Conservation (phyloP, 1,140 invertebrate species). For the Tenebrio molitor region DNA sequence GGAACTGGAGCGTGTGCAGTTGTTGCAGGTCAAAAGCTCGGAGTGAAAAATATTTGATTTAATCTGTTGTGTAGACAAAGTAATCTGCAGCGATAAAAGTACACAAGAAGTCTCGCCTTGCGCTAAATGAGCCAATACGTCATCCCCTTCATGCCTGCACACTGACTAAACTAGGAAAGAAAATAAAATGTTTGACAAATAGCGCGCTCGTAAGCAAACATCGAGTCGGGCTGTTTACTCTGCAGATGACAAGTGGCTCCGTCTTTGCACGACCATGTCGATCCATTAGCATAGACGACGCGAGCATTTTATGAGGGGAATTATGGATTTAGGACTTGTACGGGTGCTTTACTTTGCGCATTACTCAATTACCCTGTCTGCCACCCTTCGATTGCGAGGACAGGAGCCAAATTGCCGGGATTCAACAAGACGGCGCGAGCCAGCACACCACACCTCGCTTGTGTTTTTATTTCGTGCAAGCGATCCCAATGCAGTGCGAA, state of each 20-base stretch:
- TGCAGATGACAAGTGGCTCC: constrained; percentile 62
- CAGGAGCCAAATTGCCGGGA: constrained; percentile 28
- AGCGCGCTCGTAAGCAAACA: constrained; percentile 64
- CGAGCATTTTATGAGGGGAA: constrained; percentile 43
- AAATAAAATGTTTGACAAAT: constrained; percentile 67
- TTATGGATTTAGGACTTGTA: constrained; percentile 45
- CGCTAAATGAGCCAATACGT: constrained; percentile 65
- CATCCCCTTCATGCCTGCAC: constrained; percentile 57
- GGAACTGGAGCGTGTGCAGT: too few relatives aligned
- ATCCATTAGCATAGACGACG: constrained; percentile 54
- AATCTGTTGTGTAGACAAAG: constrained; percentile 66
- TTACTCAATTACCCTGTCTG: constrained; percentile 38
- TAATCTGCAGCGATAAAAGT: constrained; percentile 65
- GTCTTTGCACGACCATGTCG: constrained; percentile 48
- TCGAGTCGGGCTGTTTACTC: constrained; percentile 66
- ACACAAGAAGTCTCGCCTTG: constrained; percentile 64
- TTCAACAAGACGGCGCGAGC: too few relatives aligned
- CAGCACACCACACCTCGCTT: too few relatives aligned
- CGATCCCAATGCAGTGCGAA: too few relatives aligned
- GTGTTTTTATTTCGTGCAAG: too few relatives aligned
- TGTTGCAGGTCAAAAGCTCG: too few relatives aligned
- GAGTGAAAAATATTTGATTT: constrained; percentile 66
- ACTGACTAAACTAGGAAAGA: constrained; percentile 59
- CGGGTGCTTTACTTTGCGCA: constrained; percentile 21
- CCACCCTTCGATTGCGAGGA: too few relatives aligned